Evolutionary conservation across 1,140 invertebrate genomes (phyloP).

Genomic region (Monomorium pharaonis): DNA sequence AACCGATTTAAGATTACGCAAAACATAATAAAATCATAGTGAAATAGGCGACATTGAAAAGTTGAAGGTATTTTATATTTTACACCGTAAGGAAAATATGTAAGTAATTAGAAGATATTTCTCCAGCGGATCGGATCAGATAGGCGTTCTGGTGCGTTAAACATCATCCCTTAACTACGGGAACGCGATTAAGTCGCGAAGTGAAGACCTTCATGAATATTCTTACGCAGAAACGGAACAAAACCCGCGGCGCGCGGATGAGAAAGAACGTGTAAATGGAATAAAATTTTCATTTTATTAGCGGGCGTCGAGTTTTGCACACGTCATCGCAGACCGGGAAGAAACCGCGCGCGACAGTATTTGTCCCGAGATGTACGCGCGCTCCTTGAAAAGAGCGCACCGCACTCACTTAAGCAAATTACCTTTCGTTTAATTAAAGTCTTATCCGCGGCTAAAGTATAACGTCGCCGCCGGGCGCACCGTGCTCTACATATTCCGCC

Average conservation of each 20-base stretch:
- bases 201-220: slow-evolving; percentile 49
- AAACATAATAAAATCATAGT: no score
- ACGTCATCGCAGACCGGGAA: neutral
- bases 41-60: neutral
- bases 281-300: slow-evolving; percentile 58
- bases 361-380: slow-evolving; percentile 36
- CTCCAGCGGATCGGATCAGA: neutral
- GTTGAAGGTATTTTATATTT: neutral
- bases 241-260: neutral
- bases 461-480: neutral
- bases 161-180: slow-evolving; percentile 34
- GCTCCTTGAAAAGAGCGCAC: slow-evolving; percentile 44
- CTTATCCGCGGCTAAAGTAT: slow-evolving; percentile 46
- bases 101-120: neutral
- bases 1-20: neutral
- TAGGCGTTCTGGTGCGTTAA: neutral
- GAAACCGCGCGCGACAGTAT: slow-evolving; percentile 30
- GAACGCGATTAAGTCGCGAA: slow-evolving; percentile 17
- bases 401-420: slow-evolving; percentile 57
- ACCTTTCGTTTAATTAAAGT: slow-evolving; percentile 57
- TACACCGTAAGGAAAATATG: neutral
- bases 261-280: slow-evolving; percentile 45
- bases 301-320: neutral
- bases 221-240: slow-evolving; percentile 30
- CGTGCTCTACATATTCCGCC: slow-evolving; percentile 28